These are phyloP conservation scores for Cotesia chilonis DNA, from an alignment of 1,140 invertebrate genomes.

Conservation along the genomic window DNA sequence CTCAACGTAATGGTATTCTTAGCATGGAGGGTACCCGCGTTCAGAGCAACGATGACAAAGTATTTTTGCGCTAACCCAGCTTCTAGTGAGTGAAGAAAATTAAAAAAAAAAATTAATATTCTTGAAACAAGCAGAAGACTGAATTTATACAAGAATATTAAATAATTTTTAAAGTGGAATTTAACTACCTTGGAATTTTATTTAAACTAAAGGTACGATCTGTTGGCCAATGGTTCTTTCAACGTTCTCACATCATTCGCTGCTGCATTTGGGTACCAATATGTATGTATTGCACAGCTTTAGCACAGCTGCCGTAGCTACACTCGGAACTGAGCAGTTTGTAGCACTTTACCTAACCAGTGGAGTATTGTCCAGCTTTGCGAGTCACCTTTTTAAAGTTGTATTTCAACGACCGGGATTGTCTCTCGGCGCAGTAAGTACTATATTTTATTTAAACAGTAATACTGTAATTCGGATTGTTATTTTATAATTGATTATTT, in stretches of 20 bases:
- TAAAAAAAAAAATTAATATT: constrained; percentile 20
- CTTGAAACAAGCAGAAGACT: not conserved
- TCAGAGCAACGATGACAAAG: constrained; percentile 80
- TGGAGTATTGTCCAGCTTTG: constrained; percentile 87
- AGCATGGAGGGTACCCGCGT: constrained; percentile 80
- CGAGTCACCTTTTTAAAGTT: constrained; percentile 85
- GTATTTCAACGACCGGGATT: constrained; percentile 71
- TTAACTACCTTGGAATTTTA: constrained; percentile 16
- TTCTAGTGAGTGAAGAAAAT: constrained; percentile 69
- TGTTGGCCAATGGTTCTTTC: constrained; percentile 91
- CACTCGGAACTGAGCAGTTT: constrained; percentile 92
- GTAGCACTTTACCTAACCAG: constrained; percentile 88
- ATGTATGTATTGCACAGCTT: constrained; percentile 97
- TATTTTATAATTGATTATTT: constrained; percentile 46
- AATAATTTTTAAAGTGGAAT: constrained; percentile 3
- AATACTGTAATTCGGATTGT: not conserved
- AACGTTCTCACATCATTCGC: constrained; percentile 91
- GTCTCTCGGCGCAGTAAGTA: constrained; percentile 90
- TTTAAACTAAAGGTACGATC: constrained; percentile 67
- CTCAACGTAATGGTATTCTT: constrained; percentile 83
- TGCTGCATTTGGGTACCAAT: constrained; percentile 87
- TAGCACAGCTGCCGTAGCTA: constrained; percentile 71
- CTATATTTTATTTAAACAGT: constrained; percentile 30
- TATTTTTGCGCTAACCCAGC: constrained; percentile 88
- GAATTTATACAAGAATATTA: not conserved